phyloP scores from a whole-genome alignment of 2,113 vertebrate genomes.

The Eulemur macaco region DNA sequence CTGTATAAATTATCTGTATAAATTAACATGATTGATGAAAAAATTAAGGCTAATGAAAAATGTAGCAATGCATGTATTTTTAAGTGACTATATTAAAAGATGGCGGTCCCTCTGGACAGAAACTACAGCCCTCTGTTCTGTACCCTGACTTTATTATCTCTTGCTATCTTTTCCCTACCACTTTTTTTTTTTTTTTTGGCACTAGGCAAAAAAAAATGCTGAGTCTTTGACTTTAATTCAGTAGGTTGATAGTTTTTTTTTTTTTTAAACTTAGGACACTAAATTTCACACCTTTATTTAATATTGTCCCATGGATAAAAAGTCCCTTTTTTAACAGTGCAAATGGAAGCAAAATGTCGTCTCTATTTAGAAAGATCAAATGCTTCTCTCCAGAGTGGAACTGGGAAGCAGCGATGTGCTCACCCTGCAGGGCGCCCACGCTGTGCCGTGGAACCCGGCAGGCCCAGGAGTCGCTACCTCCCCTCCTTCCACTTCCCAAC shows the following conservation, averaged over 20 bases:
- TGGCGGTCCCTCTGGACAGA: conserved; percentile 83
- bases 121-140: conserved; percentile 79
- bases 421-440: not conserved
- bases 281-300: conserved; percentile 63
- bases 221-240: conserved; percentile 63
- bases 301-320: conserved; percentile 30
- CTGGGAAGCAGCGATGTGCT: rapidly evolving
- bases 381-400: not conserved
- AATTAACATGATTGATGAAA: conserved; percentile 90
- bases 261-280: conserved; percentile 43
- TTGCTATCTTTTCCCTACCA: not conserved
- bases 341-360: not conserved
- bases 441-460: not conserved
- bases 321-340: conserved; percentile 34
- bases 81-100: conserved; percentile 87
- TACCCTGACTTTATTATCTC: conserved; percentile 80
- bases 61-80: conserved; percentile 87
- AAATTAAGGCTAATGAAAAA: conserved; percentile 90
- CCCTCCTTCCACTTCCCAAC: not conserved
- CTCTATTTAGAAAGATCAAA: not conserved
- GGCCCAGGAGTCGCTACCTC: not conserved
- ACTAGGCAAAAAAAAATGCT: conserved; percentile 53
- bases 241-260: conserved; percentile 39
- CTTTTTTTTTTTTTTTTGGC: not conserved
- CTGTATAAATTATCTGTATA: conserved; percentile 84